Conservation (phyloP, 2,888 invertebrate genomes). For the Halictus quadricinctus region DNA sequence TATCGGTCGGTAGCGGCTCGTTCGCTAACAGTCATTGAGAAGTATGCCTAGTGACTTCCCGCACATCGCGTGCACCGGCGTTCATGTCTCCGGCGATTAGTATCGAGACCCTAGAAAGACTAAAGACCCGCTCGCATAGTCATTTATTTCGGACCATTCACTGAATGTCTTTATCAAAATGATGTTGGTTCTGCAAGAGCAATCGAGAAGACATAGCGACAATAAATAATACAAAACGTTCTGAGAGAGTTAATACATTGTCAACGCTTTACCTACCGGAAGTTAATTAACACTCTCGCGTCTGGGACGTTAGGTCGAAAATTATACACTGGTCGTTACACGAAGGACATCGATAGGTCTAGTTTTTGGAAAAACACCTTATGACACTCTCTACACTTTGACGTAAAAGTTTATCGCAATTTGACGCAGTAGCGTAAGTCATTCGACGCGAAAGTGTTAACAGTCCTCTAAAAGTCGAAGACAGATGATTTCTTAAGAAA, state of each 20-base stretch:
- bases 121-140: background rate
- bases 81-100: background rate
- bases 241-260: background rate
- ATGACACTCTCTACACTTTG: background rate
- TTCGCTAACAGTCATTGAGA: slow-evolving; percentile 20
- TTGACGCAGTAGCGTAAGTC: background rate
- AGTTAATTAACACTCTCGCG: background rate
- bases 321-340: slow-evolving; percentile 1
- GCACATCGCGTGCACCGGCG: background rate
- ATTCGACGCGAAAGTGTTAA: background rate
- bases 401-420: background rate
- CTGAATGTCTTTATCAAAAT: background rate
- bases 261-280: background rate
- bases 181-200: background rate
- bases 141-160: background rate
- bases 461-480: background rate
- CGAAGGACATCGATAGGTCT: background rate
- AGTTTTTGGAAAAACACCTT: background rate
- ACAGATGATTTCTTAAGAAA: background rate
- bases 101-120: slow-evolving; percentile 4
- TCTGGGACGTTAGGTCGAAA: background rate
- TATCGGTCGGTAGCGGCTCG: slow-evolving; percentile 33
- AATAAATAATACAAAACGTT: background rate
- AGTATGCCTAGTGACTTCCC: background rate
- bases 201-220: background rate